A percentile compares a stretch with the other conserved stretches of the same genome.
These are phyloP conservation scores for Agrilus cyanescens DNA, from an alignment of 2,888 invertebrate species.

Conservation along the genomic window DNA sequence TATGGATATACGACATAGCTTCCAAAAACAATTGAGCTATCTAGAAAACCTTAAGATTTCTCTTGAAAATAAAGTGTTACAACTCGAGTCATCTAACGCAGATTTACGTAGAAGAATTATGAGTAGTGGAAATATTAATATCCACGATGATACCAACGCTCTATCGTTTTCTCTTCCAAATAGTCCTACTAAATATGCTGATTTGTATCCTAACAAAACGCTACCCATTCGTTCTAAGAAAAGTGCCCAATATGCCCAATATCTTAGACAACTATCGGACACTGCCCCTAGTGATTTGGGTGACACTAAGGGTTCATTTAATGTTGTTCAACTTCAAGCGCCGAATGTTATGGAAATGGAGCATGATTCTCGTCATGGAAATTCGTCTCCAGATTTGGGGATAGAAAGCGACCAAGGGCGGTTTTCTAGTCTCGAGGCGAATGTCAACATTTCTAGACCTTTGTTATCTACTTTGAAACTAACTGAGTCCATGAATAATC, in stretches of 20 bases:
- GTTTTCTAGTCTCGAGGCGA: constrained; percentile 51
- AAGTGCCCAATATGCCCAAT: constrained; percentile 1
- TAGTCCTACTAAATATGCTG: constrained; percentile 14
- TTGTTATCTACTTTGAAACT: constrained; percentile 37
- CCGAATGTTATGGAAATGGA: constrained; percentile 15
- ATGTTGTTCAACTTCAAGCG: constrained; percentile 1
- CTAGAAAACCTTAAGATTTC: constrained; percentile 40
- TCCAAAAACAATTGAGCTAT: constrained; percentile 27
- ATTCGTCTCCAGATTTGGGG: constrained; percentile 75
- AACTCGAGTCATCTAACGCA: constrained; percentile 33
- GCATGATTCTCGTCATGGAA: constrained; percentile 32
- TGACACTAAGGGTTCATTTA: not conserved
- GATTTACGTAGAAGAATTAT: constrained; percentile 26
- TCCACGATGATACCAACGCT: constrained; percentile 11
- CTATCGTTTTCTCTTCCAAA: constrained; percentile 15
- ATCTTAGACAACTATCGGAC: constrained; percentile 27
- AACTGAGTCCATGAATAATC: constrained; percentile 32
- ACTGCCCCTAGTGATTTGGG: constrained; percentile 26
- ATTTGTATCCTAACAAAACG: constrained; percentile 11
- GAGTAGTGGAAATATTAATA: constrained; percentile 30
- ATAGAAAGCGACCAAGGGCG: constrained; percentile 71
- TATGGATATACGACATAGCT: constrained; percentile 22
- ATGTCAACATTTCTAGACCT: constrained; percentile 36
- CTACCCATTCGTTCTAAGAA: constrained; percentile 7
- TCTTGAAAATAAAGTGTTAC: constrained; percentile 34